phyloP scores from a whole-genome alignment of 2,113 vertebrate genomes.

The Ornithorhynchus anatinus region DNA sequence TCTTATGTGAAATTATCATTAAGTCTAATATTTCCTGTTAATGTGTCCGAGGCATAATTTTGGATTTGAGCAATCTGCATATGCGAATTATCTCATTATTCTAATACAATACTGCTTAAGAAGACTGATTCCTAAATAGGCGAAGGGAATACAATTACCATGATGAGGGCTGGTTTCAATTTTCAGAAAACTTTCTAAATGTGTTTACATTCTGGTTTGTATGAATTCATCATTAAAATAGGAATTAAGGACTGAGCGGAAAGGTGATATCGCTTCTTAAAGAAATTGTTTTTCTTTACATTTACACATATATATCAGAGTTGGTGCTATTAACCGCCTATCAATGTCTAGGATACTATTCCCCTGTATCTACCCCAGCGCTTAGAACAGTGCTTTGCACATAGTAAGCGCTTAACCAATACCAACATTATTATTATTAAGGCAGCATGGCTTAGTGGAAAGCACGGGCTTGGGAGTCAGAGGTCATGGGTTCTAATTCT shows the following conservation, averaged over 20 bases:
- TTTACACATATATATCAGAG: neutral
- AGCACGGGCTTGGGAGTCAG: too few species aligned
- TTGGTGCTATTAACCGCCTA: neutral
- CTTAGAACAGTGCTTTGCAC: too few species aligned
- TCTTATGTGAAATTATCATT: slow-evolving; percentile 16
- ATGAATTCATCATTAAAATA: slow-evolving; percentile 32
- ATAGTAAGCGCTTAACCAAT: too few species aligned
- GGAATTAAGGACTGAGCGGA: slow-evolving; percentile 7
- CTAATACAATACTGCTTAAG: slow-evolving; percentile 28
- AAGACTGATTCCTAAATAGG: slow-evolving; percentile 36
- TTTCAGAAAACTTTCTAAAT: slow-evolving; percentile 39
- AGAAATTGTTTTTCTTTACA: neutral
- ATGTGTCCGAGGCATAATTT: slow-evolving; percentile 29
- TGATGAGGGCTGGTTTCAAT: slow-evolving; percentile 36
- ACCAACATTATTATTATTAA: too few species aligned
- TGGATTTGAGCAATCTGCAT: slow-evolving; percentile 36
- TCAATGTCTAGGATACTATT: neutral
- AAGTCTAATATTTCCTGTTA: slow-evolving; percentile 17
- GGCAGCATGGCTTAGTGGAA: too few species aligned
- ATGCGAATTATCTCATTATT: slow-evolving; percentile 44
- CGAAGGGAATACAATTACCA: slow-evolving; percentile 30
- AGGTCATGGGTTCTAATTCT: too few species aligned
- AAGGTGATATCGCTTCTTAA: neutral
- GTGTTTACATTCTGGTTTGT: slow-evolving; percentile 32
- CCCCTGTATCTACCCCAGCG: too few species aligned